Evolutionary conservation across 2,888 invertebrate genomes (phyloP), one percentile per base, ranked within the genome.

Genomic region (Empis stercorea): DNA sequence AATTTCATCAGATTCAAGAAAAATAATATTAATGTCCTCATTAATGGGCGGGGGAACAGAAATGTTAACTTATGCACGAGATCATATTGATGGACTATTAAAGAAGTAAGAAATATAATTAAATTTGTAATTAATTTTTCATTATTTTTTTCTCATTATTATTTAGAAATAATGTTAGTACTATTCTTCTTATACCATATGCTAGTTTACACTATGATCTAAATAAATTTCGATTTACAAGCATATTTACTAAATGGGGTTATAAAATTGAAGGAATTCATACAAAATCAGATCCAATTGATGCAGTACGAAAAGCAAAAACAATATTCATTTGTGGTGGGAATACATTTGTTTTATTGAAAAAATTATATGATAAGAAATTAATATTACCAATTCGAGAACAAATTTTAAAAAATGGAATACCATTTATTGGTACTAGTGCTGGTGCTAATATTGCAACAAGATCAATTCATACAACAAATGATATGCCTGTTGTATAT

Each of bases 371-470:
- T 61, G 79, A 82, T 23, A 66, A 76, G 23, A 52, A 79, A 45
- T 64, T 85, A 43, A 65, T 84, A 4, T 68, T 74, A 43, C 56
- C 73, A 9, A 81, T 85, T 51, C 70, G 71, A 48, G 70, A 74
- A 36, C 70, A 74, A 56, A 79, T 84, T 5, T 56, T 78, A 45
- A 62, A 72, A 61, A 78, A 80, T 47, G 76, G 76, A 20, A 62
- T 82, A 34, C 71, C 80, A 10, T 84, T 84, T 56, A 79, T 84
- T 45, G 84, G 84, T 11, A 76, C 78, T 52, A 83, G 82, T 66
- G 84, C 85, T 50, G 84, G 84, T 30, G 81, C 83, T 13, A 86
- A 86, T 71, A 80, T 86, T 10, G 80, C 84, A 4, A 84, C 85
- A 3, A 70, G 69, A 55, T 80, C 78, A 54, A 86, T 87, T 55